Percentiles rank a stretch among this genome's conserved stretches.
Conservation (phyloP, 2,888 invertebrate species). For the Sinopyrophorus schimmeli region DNA sequence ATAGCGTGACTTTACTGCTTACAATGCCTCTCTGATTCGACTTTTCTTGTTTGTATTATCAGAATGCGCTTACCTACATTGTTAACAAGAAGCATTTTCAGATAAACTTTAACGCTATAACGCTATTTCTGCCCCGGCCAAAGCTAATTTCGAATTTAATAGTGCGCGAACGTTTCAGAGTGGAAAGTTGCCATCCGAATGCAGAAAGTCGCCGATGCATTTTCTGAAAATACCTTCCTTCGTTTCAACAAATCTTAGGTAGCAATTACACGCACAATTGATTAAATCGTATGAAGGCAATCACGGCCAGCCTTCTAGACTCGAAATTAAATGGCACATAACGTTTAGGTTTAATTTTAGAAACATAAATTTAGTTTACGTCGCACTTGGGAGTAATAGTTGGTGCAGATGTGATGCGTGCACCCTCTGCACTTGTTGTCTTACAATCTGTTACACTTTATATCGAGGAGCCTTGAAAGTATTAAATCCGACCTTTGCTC, state of each 20-base stretch:
- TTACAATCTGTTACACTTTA: slow-evolving; percentile 13
- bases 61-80: slow-evolving; percentile 19
- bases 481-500: not conserved
- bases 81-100: slow-evolving; percentile 20
- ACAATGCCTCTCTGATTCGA: slow-evolving; percentile 24
- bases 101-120: slow-evolving; percentile 8
- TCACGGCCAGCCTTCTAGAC: slow-evolving; percentile 33
- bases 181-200: no score
- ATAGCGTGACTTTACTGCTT: slow-evolving; percentile 28
- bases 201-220: not conserved
- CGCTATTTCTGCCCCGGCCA: not conserved
- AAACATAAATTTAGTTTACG: slow-evolving; percentile 41
- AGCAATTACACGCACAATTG: slow-evolving; percentile 41
- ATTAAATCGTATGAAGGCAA: slow-evolving; percentile 39
- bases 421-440: slow-evolving; percentile 20
- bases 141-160: not conserved
- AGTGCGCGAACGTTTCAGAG: no score
- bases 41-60: slow-evolving; percentile 31
- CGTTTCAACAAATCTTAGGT: slow-evolving; percentile 27
- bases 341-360: slow-evolving; percentile 39
- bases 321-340: slow-evolving; percentile 36
- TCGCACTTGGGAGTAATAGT: slow-evolving; percentile 38
- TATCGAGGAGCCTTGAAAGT: not conserved
- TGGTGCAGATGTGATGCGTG: slow-evolving; percentile 28
- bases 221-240: slow-evolving; percentile 5